Evolutionary conservation across 37 sponge, comb jelly and placozoan species (phyloP).

Genomic region (Diacarnus erythraeanus): DNA sequence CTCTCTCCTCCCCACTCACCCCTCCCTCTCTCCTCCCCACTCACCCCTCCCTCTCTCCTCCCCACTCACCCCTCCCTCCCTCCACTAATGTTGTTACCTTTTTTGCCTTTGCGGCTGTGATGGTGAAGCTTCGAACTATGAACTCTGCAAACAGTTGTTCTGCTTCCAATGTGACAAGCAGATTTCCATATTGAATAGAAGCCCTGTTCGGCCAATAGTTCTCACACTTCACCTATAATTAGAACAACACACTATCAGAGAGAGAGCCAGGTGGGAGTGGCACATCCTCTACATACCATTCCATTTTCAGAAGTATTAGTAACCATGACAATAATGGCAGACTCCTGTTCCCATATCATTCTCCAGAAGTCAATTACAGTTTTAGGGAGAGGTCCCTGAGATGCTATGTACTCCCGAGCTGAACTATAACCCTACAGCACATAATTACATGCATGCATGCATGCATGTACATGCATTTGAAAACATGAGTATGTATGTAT

Average conservation of each 20-base stretch:
- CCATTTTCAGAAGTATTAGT: conserved; percentile 67
- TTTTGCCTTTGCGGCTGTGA: conserved; percentile 5
- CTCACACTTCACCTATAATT: conserved; percentile 69
- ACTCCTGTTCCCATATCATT: conserved; percentile 67
- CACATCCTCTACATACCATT: no score
- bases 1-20: conserved; percentile 36
- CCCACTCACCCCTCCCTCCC: conserved; percentile 66
- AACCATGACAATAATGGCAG: conserved; percentile 69
- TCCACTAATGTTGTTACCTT: conserved; percentile 28
- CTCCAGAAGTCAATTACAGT: conserved; percentile 69
- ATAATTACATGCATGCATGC: not conserved
- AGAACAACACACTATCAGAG: conserved; percentile 46
- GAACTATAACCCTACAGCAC: conserved; percentile 58
- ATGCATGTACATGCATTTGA: no score
- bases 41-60: conserved; percentile 85
- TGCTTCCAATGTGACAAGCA: conserved; percentile 14
- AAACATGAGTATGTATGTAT: conserved; percentile 3
- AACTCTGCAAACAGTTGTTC: conserved; percentile 68
- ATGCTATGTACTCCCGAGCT: conserved; percentile 49
- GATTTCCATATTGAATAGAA: conserved; percentile 4
- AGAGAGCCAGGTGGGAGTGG: no score
- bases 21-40: conserved; percentile 68
- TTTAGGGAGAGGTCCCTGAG: conserved; percentile 59
- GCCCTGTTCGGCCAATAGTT: conserved; percentile 78
- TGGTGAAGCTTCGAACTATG: conserved; percentile 44